Percentiles rank a stretch among this genome's conserved stretches.
Conservation (phyloP, 2,797 vertebrate genomes). For the Melanotaenia nigrans region DNA sequence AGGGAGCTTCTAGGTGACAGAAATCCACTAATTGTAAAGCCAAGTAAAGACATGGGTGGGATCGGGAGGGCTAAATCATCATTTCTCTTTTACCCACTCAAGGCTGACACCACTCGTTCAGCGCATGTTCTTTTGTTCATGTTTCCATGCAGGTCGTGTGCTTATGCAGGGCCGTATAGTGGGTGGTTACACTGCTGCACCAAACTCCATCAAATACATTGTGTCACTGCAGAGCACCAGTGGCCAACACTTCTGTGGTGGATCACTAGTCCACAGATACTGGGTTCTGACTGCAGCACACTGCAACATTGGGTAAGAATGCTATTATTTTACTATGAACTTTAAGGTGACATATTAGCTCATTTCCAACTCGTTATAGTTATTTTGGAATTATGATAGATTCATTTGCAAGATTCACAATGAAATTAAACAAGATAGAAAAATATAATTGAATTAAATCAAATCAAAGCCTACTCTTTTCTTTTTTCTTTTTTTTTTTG, state of each 20-base stretch:
- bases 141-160: conserved; percentile 64
- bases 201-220: conserved; percentile 81
- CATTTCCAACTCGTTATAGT: background rate
- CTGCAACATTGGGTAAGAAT: conserved; percentile 80
- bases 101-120: background rate
- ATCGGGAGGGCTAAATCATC: conserved; percentile 22
- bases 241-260: conserved; percentile 80
- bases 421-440: no score
- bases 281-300: conserved; percentile 84
- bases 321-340: background rate
- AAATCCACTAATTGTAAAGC: conserved; percentile 47
- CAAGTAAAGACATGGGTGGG: conserved; percentile 20
- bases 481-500: no score
- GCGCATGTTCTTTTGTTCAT: conserved; percentile 15
- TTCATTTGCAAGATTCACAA: no score
- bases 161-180: conserved; percentile 74
- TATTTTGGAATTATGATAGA: background rate
- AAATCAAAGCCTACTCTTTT: no score
- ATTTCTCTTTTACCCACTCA: conserved; percentile 27
- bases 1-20: conserved; percentile 41
- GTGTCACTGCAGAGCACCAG: conserved; percentile 83
- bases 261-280: conserved; percentile 77
- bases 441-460: no score
- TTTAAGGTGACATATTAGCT: background rate
- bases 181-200: conserved; percentile 76